Conservation (phyloP, 2,797 vertebrate species). For the Loriculus beryllinus region DNA sequence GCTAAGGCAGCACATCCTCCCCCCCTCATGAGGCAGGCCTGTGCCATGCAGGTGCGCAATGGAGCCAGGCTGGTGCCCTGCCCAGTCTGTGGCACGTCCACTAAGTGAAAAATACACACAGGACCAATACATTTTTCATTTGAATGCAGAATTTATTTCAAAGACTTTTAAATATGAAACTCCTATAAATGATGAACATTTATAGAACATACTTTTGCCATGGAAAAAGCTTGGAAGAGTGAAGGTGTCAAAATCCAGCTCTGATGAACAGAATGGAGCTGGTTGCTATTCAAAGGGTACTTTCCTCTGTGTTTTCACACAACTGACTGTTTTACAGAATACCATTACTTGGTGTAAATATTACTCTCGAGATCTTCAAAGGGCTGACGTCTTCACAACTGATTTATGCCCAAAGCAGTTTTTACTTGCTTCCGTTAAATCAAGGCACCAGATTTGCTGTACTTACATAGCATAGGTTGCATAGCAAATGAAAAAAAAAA, state of each 20-base stretch:
- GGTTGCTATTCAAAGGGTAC: neutral
- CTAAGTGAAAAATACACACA: neutral
- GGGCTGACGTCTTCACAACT: neutral
- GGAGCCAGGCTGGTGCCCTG: neutral
- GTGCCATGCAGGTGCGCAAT: fast-evolving
- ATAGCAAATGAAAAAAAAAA: neutral
- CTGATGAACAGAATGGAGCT: neutral
- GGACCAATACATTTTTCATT: neutral
- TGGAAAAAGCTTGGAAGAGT: neutral
- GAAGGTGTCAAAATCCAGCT: neutral
- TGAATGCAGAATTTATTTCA: slow-evolving; percentile 21
- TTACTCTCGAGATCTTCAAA: neutral
- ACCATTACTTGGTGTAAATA: neutral
- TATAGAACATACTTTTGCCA: neutral
- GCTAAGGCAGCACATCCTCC: neutral
- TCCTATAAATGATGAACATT: neutral
- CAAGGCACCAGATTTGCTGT: neutral
- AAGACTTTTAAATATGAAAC: slow-evolving; percentile 6
- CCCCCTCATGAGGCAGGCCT: neutral
- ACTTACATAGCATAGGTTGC: neutral
- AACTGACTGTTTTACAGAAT: neutral
- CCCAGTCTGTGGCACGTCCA: neutral
- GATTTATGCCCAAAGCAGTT: neutral
- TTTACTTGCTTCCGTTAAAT: neutral
- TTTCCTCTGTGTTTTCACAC: neutral